Base-by-base conservation (phyloP, 2,797 vertebrate genomes). In the Antennarius maculatus region DNA sequence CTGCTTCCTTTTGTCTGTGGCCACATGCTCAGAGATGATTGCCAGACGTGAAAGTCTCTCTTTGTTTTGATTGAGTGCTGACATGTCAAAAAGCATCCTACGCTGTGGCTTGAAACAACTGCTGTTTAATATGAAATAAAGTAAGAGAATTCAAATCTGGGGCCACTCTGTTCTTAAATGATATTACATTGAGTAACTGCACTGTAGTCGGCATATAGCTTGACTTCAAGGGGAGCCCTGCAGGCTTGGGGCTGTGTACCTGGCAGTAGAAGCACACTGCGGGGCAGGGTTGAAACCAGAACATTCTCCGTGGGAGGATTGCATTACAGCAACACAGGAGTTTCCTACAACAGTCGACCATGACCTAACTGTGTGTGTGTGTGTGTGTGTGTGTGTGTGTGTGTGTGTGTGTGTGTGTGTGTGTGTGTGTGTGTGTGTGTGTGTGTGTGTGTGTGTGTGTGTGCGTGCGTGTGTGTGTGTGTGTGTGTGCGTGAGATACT, bases 221-320 rank as follows among this genome's bases (percentile, higher is more conserved):
- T 16, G 50, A 89, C 83, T 86, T 89, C 81, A 88, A 87, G 79
- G 86, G 28, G 18, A 80, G 86, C 82, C 86, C 87, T 59, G 72
- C 68, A 74, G 90, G 88, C 79, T 66, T 37, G 55, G 66, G 71
- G 82, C 74, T 78, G 76, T 72, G 81, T 90, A 90, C 91, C 89
- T 92, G 87, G 87, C 87, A 86, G 70, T 64, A 74, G 75, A 71
- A 86, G 84, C 83, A 72, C 75, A 77, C 87, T 79, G 81, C 78
- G 76, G 86, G 86, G 86, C 85, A 88, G 77, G 75, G 81, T 85
- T 86, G 86, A 86, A 88, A 87, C 87, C 85, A 88, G 82, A 91
- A 87, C 82, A 76, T 87, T 91, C 87, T 86, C 82, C 4, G 11
- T 64, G 84, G 85, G 78, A 84, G 81, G 84, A 88, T 87, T 86